Conservation (phyloP, 2,113 vertebrate species). For the Rhinogobius similis region DNA sequence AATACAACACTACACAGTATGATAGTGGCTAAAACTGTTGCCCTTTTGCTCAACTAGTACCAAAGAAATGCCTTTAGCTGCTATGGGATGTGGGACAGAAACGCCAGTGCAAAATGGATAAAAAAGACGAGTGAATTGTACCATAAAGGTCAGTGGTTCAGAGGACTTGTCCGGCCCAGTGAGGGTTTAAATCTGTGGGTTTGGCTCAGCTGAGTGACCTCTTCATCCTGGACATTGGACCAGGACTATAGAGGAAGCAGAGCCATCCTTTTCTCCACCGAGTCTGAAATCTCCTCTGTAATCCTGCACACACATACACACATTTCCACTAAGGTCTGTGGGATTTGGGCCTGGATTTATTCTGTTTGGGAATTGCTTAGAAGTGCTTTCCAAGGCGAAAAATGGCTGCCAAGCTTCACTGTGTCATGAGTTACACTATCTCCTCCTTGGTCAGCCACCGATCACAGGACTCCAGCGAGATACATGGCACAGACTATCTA, state of each 20-base stretch:
- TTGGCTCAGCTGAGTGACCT: constrained; percentile 59
- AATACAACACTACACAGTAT: constrained; percentile 11
- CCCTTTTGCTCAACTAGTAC: constrained; percentile 36
- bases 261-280: constrained; percentile 64
- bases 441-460: constrained; percentile 44
- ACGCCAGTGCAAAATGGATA: constrained; percentile 33
- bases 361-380: constrained; percentile 72
- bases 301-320: constrained; percentile 52
- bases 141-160: constrained; percentile 60
- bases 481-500: constrained; percentile 17
- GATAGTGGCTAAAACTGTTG: constrained; percentile 26
- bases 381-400: constrained; percentile 71
- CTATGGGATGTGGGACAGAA: constrained; percentile 31
- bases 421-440: constrained; percentile 22
- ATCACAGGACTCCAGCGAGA: constrained; percentile 33
- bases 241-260: constrained; percentile 47
- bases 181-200: constrained; percentile 62
- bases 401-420: constrained; percentile 50
- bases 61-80: constrained; percentile 36
- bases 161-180: constrained; percentile 41
- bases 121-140: constrained; percentile 42
- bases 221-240: constrained; percentile 62
- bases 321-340: constrained; percentile 38
- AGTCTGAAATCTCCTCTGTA: constrained; percentile 69
- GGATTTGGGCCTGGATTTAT: constrained; percentile 68